Evolutionary conservation across 1,140 invertebrate species (phyloP).

Genomic region (Neodiprion lecontei): DNA sequence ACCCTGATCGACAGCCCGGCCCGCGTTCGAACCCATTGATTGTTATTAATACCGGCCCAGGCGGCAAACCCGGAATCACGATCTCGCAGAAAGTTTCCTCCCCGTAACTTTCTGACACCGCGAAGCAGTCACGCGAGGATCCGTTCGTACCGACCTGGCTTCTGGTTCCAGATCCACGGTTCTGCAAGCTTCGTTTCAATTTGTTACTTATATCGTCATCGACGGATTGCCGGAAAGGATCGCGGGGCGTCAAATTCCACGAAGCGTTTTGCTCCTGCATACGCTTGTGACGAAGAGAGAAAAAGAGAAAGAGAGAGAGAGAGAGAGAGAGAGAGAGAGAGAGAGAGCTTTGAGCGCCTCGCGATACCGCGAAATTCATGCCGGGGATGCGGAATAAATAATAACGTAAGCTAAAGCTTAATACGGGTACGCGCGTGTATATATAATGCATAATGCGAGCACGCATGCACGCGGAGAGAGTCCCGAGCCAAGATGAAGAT

Average conservation of each 20-base stretch:
- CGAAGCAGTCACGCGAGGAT: too few species aligned
- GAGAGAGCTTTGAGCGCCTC: constrained; percentile 9
- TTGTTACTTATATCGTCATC: too few species aligned
- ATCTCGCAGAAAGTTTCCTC: neutral
- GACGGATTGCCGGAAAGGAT: too few species aligned
- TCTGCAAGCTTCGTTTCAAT: too few species aligned
- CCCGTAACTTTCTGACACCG: neutral
- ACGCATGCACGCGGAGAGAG: constrained; percentile 6
- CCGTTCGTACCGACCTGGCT: too few species aligned
- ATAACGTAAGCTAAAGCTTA: neutral
- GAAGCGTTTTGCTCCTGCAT: too few species aligned
- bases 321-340: constrained; percentile 9
- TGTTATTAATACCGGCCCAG: too few species aligned
- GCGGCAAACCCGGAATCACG: neutral
- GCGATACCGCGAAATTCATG: constrained; percentile 16
- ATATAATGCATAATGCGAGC: constrained; percentile 42
- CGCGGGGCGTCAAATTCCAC: too few species aligned
- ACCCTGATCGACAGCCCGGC: constrained; percentile 40
- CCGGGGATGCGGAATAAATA: neutral
- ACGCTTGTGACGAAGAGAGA: too few species aligned
- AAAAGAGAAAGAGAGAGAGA: too few species aligned
- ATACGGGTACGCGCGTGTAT: constrained; percentile 34
- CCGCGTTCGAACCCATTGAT: constrained; percentile 27
- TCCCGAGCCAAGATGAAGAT: constrained; percentile 33
- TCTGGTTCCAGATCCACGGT: too few species aligned